A percentile compares a stretch with the other conserved stretches of the same genome.
Evolutionary conservation across 2,113 vertebrate genomes (phyloP).

Genomic region (Phaetusa simplex): DNA sequence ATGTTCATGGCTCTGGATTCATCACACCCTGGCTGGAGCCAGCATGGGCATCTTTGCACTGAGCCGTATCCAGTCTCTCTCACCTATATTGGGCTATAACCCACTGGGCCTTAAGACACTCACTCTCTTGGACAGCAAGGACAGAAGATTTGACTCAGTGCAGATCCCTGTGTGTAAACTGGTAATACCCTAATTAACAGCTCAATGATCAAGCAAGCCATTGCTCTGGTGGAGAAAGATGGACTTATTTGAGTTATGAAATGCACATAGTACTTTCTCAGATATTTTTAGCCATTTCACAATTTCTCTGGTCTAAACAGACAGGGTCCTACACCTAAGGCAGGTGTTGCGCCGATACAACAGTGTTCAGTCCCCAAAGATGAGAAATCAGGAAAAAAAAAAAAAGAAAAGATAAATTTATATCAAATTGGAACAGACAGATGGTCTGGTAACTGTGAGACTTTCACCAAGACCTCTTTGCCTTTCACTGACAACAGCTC

Average conservation of each 20-base stretch:
- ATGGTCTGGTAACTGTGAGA: background rate
- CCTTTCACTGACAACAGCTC: background rate
- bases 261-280: background rate
- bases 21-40: background rate
- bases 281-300: background rate
- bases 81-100: background rate
- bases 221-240: background rate
- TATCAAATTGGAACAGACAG: background rate
- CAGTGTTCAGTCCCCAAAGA: background rate
- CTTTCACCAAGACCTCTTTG: background rate
- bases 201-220: background rate
- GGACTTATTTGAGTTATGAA: background rate
- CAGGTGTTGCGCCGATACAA: background rate
- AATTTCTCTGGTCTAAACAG: background rate
- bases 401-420: background rate
- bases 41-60: background rate
- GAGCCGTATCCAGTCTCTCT: background rate
- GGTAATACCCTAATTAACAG: background rate
- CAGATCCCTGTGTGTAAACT: background rate
- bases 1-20: background rate
- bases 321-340: background rate
- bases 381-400: background rate
- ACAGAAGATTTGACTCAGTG: background rate
- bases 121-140: background rate
- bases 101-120: background rate